Base-by-base conservation (phyloP, 2,888 invertebrate species). In the Sinelater perroti region DNA sequence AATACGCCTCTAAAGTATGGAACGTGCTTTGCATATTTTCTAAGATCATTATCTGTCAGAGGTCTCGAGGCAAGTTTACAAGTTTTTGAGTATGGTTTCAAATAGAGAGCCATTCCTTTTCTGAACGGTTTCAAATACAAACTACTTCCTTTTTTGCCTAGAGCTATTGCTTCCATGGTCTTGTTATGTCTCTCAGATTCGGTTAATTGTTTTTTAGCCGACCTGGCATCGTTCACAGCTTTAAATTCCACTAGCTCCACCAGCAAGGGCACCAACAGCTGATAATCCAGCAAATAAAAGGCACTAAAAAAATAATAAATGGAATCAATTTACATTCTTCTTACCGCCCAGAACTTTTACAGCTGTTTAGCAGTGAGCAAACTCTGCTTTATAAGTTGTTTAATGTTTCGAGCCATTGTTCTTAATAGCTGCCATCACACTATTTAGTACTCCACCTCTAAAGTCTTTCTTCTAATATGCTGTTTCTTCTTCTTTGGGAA, bases 221-320 rank as follows among this genome's bases (percentile, higher is more conserved):
- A 46, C 11, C 62, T 65, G 7, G 67, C 67, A 33, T 62, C 56
- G 11, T 64, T 70, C 6, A 69, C 62, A 14, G 68, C 66, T 57
- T 67, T 67, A 1, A 28, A 71, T 59, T 5, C 60, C 62, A 10
- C 64, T 60, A 3, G 63, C 68, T 6, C 68, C 68, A 6, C 66
- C 67, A 6, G 56, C 21, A 5, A 70, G 24, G 5, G 66, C 60
- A 1, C 67, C 68, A 3, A 65, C 18, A 4, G 68, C 67, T 2
- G 52, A 65, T 1, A 72, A 52, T 3, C 71, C 73, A 0, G 75
- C 73, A 67, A 75, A 73, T 16, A 76, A n/a, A n/a, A n/a, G n/a
- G n/a, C n/a, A n/a, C n/a, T n/a, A n/a, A n/a, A n/a, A n/a, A n/a
- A n/a, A n/a, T n/a, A n/a, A n/a, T n/a, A n/a, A n/a, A 62, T 2